Base-by-base conservation (phyloP, 2,113 vertebrate genomes). In the Laterallus jamaicensis region DNA sequence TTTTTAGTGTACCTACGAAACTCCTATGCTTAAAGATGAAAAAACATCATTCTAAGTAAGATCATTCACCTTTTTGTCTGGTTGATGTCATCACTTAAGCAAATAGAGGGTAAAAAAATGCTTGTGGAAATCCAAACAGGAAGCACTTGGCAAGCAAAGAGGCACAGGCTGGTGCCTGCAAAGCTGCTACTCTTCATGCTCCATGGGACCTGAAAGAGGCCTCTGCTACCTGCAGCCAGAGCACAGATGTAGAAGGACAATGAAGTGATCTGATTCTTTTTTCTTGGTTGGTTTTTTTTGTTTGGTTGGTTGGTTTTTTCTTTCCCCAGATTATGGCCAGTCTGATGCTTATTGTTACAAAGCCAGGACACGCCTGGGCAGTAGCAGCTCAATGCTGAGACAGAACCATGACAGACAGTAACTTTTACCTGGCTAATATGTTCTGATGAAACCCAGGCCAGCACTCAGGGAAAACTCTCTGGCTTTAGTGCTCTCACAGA, bases 101-200 rank as follows among this genome's bases (percentile, higher is more conserved):
- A 96, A 97, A 88, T 87, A 83, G 74, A 89, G 77, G 56, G 81
- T 91, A 73, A 95, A 94, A 95, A 92, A 42, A 92, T 82, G 96
- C 81, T 91, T 70, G 66, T 85, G 93, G 89, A 96, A 97, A 96
- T 93, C 74, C 89, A 95, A 96, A 95, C 94, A 95, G 86, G 89
- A 95, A 97, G 70, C 89, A 76, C 74, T 92, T 71, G 71, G 74
- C 89, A 95, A 95, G 94, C 64, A 93, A 86, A 94, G 58, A 86
- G 39, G 66, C 81, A 85, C 93, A 92, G 81, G 86, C 81, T 79
- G 69, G 86, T 95, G 84, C 89, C 89, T 91, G 91, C 91, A 84
- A 74, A 95, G 58, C 74, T 86, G 37, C 91, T 79, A 29, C 66
- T 82, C 70, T 95, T 97, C 87, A 94, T 95, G 94, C 91, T 95